Evolutionary conservation across 2,797 vertebrate genomes (phyloP).

Genomic region (Sebastes cheni): DNA sequence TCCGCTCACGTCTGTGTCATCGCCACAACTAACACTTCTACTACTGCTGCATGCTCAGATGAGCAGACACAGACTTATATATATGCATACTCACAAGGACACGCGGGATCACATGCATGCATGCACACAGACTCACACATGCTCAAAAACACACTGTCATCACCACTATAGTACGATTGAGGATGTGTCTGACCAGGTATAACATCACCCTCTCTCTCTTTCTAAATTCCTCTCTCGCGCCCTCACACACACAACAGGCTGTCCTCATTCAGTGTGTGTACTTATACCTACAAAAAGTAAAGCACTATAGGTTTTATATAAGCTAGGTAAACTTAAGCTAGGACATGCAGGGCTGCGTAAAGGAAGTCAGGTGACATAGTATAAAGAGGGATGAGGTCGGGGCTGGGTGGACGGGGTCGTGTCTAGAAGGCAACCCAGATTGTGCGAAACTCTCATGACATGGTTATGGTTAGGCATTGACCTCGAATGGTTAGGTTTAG

Average conservation of each 20-base stretch:
- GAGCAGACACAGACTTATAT: conserved; percentile 31
- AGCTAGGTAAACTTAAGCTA: neutral
- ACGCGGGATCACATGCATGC: conserved; percentile 20
- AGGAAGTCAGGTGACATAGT: neutral
- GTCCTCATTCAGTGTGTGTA: too few relatives aligned
- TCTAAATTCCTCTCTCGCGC: neutral
- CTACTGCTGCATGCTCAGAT: conserved; percentile 34
- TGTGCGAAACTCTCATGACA: too few relatives aligned
- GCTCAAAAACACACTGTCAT: conserved; percentile 1
- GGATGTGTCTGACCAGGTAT: conserved; percentile 1
- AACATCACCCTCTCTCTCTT: neutral
- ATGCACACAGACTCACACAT: conserved; percentile 6
- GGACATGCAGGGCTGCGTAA: neutral
- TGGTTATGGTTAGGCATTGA: too few relatives aligned
- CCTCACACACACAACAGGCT: neutral
- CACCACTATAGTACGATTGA: neutral
- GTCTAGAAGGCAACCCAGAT: too few relatives aligned
- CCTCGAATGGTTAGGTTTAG: too few relatives aligned
- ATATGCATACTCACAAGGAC: conserved; percentile 17
- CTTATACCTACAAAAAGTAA: neutral
- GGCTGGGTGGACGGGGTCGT: neutral
- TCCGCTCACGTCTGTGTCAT: conserved; percentile 66
- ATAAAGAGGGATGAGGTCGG: neutral
- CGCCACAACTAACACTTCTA: conserved; percentile 46
- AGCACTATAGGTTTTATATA: neutral